Evolutionary conservation across 2,113 vertebrate genomes (phyloP), one percentile per base, ranked within the genome.

Genomic region (Chaenogobius annularis): DNA sequence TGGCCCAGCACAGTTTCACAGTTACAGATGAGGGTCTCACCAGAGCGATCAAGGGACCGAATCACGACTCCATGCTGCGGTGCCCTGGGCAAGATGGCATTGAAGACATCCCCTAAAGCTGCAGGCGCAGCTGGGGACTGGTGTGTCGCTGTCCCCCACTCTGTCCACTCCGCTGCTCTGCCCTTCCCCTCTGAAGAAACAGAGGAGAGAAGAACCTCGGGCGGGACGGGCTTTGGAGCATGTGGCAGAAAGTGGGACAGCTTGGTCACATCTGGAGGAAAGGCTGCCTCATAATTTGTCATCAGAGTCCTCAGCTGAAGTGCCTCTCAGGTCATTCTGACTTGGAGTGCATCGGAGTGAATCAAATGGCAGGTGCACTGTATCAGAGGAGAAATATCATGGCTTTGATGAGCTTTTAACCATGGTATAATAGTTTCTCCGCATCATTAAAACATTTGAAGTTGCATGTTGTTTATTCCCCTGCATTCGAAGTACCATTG

Each of bases 211-310:
- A 26, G 71, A 54, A 87, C 74, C 78, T 84, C 85, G 17, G 85
- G 87, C 79, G 17, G 82, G 82, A 62, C 63, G 64, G 76, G 78
- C 63, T 79, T 76, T 35, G 61, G 67, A 83, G 77, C 76, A 79
- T 78, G 66, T 68, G 12, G 67, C 43, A 64, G 75, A 90, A 92
- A 93, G 83, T 91, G 89, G 89, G 91, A 78, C 90, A 91, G 68
- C 82, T 83, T 85, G 70, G 84, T 87, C 83, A 87, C 88, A 90
- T 90, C 84, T 86, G 79, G 69, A 73, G 73, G 77, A 89, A 77
- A 69, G 70, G 14, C 72, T 75, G 80, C 69, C 72, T 76, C 55
- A 68, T 79, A 52, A 68, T 62, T 81, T 73, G 65, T 79, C 81
- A 48, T 74, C 73, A 83, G 82, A 83, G 73, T 77, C 70, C 61